Evolutionary conservation across 2,888 invertebrate species (phyloP), one percentile per base, ranked within the genome.

Genomic region (Lepidocyrtoides sp.): DNA sequence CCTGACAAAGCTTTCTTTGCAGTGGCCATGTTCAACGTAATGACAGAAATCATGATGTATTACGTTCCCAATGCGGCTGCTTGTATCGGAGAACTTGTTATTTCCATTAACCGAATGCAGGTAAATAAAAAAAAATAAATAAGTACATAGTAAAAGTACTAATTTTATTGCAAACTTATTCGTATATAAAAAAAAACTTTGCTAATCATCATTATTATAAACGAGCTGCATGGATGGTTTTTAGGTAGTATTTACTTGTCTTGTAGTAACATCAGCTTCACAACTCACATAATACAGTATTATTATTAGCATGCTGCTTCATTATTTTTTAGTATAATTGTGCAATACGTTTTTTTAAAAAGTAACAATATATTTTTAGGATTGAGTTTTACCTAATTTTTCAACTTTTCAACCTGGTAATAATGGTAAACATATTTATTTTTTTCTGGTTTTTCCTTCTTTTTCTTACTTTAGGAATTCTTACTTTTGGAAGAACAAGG

Each of bases 1-100:
- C 72, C 92, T 0, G 92, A 92, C 17, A 92, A 89, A 57, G 93
- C 91, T 12, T 93, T 93, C 51, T 93, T 93, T 72, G 88, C 92
- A 1, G 77, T 93, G 12, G 75, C 91, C n/a, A 75, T 77, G 32
- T 88, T 92, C 57, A 75, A 93, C 66, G 77, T 84, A 8, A 54
- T 89, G 41, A 88, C 85, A 3, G 92, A 93, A 66, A 92, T 90
- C 7, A 90, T 91, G 87, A 82, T 92, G 84, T 89, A 92, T 83
- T 93, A 77, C 79, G 75, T 83, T n/a, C 93, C 93, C 0, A 54
- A 83, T 20, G 92, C 91, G 4, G 82, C 89, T 0, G 89, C 89
- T 48, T 75, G 69, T 20, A 85, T 90, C 79, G 90, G 93, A 7
- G 93, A 93, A 63, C n/a, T 92, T 23, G 12, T 91, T 2, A 92